Conservation (phyloP, 2,113 vertebrate genomes). For the Steatornis caripensis region DNA sequence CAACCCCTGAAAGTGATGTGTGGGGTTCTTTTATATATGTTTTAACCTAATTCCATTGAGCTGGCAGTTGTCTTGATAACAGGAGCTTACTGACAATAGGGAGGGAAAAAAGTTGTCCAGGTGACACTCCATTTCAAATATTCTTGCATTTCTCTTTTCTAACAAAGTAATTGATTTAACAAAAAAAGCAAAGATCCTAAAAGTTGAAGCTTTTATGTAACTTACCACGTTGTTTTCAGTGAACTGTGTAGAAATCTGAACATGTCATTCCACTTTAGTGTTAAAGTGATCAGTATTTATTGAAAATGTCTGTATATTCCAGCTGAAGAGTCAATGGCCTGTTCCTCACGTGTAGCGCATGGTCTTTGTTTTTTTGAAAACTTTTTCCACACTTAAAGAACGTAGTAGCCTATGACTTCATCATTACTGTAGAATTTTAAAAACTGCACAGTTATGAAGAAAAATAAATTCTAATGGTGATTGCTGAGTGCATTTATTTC, state of each 20-base stretch:
- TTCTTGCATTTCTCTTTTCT: conserved; percentile 25
- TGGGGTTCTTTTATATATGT: conserved; percentile 34
- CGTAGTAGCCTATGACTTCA: neutral
- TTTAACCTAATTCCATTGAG: too few species aligned
- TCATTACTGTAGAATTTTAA: conserved; percentile 55
- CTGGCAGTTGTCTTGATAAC: neutral
- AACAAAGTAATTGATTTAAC: neutral
- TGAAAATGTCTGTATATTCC: conserved; percentile 21
- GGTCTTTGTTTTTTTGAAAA: conserved; percentile 41
- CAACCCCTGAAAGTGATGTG: neutral
- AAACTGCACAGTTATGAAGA: conserved; percentile 24
- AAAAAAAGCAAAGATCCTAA: neutral
- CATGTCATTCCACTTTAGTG: conserved; percentile 53
- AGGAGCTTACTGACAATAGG: neutral
- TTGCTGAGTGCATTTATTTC: neutral
- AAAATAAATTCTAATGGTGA: conserved; percentile 58
- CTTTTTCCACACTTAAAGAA: conserved; percentile 34
- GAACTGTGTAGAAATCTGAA: conserved; percentile 5
- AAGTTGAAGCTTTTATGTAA: conserved; percentile 47
- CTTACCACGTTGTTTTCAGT: conserved; percentile 25
- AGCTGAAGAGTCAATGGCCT: conserved; percentile 21
- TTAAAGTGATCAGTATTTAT: conserved; percentile 46
- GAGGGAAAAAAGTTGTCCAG: neutral
- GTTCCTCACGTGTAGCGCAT: conserved; percentile 33
- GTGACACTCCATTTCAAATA: conserved; percentile 22